These are phyloP conservation scores for Hedya salicella DNA, from an alignment of 2,888 invertebrate species.

Conservation along the genomic window DNA sequence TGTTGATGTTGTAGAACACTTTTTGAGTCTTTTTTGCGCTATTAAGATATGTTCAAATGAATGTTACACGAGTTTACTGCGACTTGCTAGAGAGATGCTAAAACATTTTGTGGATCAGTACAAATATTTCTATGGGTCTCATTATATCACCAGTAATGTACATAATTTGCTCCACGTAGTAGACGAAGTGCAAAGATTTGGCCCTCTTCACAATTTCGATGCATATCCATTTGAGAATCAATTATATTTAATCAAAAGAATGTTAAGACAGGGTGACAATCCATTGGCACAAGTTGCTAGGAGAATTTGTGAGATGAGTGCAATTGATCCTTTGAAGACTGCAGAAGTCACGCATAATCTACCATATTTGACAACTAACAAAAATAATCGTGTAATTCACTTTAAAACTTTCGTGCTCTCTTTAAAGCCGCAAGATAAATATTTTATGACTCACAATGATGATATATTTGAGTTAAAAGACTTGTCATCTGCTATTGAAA, in stretches of 20 bases:
- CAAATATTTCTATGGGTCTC: constrained; percentile 43
- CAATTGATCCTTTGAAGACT: not conserved
- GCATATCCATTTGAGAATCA: constrained; percentile 46
- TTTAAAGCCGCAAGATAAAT: constrained; percentile 16
- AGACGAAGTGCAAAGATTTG: constrained; percentile 40
- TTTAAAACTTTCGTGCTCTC: constrained; percentile 2
- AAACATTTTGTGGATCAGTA: constrained; percentile 42
- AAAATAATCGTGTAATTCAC: constrained; percentile 10
- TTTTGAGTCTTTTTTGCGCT: constrained; percentile 3
- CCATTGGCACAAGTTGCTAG: constrained; percentile 44
- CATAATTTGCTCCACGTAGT: constrained; percentile 40
- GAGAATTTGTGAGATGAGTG: constrained; percentile 35
- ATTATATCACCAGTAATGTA: constrained; percentile 43
- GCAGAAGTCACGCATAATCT: not conserved
- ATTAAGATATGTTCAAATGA: constrained; percentile 16
- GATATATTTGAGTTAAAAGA: constrained; percentile 39
- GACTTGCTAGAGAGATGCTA: no score
- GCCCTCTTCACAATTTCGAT: constrained; percentile 35
- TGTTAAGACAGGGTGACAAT: constrained; percentile 45
- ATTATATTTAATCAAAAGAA: constrained; percentile 41
- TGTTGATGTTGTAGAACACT: constrained; percentile 31
- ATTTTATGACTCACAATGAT: constrained; percentile 34
- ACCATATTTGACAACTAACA: constrained; percentile 11
- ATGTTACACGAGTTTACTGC: constrained; percentile 1
- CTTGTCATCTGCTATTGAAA: constrained; percentile 8